phyloP scores from a whole-genome alignment of 2,113 vertebrate species.

The Hippocampus barbouri region DNA sequence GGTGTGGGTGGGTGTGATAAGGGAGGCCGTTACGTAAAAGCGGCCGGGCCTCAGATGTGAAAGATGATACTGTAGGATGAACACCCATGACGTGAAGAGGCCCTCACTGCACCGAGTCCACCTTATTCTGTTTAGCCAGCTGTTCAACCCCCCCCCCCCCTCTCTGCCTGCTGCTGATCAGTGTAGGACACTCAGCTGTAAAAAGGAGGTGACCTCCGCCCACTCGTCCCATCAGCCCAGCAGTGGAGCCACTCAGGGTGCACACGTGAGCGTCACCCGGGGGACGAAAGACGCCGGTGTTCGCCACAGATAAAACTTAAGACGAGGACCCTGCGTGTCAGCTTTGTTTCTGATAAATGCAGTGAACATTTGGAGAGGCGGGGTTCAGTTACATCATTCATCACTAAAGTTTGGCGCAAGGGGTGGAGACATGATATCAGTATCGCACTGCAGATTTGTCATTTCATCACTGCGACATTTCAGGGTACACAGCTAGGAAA shows the following conservation, averaged over 20 bases:
- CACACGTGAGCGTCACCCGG: constrained; percentile 46
- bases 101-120: constrained; percentile 50
- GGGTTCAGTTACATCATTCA: not conserved
- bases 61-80: constrained; percentile 51
- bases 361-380: constrained; percentile 38
- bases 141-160: constrained; percentile 49
- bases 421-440: not conserved
- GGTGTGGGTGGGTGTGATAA: constrained; percentile 22
- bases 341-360: constrained; percentile 48
- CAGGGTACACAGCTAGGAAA: not conserved
- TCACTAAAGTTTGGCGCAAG: not conserved
- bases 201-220: constrained; percentile 26
- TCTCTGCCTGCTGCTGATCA: constrained; percentile 48
- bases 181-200: constrained; percentile 60
- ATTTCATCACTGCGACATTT: not conserved
- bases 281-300: constrained; percentile 48
- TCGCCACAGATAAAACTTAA: constrained; percentile 59
- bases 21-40: constrained; percentile 15
- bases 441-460: not conserved
- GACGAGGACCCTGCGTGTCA: constrained; percentile 12
- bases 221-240: not conserved
- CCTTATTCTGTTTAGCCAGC: constrained; percentile 63
- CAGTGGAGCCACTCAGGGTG: constrained; percentile 49
- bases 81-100: constrained; percentile 29
- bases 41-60: constrained; percentile 55